These are phyloP conservation scores for Hemiprocne comata DNA, from an alignment of 2,113 vertebrate species.

Conservation along the genomic window DNA sequence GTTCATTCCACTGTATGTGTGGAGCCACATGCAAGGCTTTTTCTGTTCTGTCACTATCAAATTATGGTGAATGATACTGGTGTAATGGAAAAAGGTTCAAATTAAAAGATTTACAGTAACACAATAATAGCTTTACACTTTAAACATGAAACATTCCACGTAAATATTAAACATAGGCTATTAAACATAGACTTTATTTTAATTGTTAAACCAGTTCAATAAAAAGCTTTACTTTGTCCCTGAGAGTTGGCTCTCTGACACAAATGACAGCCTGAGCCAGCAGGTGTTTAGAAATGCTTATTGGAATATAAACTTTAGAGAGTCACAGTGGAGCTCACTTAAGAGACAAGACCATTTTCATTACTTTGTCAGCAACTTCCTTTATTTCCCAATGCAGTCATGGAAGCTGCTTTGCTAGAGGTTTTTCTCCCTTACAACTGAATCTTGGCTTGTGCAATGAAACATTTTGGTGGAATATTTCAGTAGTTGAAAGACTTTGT, in stretches of 20 bases:
- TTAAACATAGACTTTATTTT: neutral
- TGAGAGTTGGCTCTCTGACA: neutral
- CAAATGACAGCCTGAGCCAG: neutral
- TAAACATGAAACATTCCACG: neutral
- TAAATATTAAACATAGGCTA: neutral
- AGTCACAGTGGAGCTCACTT: neutral
- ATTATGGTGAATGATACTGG: neutral
- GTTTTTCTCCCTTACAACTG: neutral
- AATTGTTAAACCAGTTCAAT: neutral
- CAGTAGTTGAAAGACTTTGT: neutral
- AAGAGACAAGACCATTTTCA: neutral
- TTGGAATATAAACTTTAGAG: neutral
- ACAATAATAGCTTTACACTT: neutral
- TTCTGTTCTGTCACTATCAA: neutral
- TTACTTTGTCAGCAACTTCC: neutral
- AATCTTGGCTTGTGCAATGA: neutral
- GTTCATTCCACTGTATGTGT: neutral
- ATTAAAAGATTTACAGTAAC: neutral
- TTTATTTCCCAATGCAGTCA: neutral
- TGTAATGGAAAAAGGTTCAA: neutral
- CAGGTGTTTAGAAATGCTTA: neutral
- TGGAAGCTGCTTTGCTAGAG: neutral
- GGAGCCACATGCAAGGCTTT: neutral
- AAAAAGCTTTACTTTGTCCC: neutral
- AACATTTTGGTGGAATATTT: conserved; percentile 5